Evolutionary conservation across 2,797 vertebrate genomes (phyloP).

Genomic region (Dendrocincla fuliginosa): DNA sequence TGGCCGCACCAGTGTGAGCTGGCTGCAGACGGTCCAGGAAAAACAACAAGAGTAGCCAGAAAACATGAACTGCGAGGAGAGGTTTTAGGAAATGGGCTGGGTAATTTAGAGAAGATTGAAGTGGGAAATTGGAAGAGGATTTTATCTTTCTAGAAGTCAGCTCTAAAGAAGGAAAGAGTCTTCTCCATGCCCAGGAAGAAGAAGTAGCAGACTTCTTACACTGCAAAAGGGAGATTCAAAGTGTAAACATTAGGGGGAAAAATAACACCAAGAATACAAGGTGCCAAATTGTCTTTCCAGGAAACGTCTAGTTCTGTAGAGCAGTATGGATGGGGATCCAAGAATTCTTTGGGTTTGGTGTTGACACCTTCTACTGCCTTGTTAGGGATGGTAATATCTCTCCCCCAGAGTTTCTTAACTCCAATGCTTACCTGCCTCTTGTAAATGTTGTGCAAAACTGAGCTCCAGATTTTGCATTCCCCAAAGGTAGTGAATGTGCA

Average conservation of each 20-base stretch:
- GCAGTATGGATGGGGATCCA: background rate
- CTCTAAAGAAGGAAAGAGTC: background rate
- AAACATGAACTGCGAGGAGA: background rate
- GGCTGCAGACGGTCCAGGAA: background rate
- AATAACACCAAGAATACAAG: background rate
- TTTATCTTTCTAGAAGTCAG: background rate
- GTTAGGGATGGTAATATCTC: background rate
- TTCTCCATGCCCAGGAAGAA: background rate
- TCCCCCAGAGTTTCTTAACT: background rate
- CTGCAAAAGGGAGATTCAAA: background rate
- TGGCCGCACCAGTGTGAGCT: background rate
- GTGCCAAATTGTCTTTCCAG: background rate
- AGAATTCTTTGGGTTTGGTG: background rate
- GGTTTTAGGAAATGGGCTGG: background rate
- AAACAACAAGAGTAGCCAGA: background rate
- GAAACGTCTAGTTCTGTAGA: background rate
- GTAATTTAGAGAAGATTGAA: background rate
- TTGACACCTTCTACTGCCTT: background rate
- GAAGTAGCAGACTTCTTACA: background rate
- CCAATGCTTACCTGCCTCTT: background rate
- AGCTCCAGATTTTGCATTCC: background rate
- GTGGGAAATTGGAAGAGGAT: background rate
- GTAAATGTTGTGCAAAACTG: background rate
- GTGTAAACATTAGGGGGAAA: background rate
- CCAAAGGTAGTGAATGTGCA: background rate